Base-by-base conservation (phyloP, 2,888 invertebrate genomes). In the Agrotis exclamationis region DNA sequence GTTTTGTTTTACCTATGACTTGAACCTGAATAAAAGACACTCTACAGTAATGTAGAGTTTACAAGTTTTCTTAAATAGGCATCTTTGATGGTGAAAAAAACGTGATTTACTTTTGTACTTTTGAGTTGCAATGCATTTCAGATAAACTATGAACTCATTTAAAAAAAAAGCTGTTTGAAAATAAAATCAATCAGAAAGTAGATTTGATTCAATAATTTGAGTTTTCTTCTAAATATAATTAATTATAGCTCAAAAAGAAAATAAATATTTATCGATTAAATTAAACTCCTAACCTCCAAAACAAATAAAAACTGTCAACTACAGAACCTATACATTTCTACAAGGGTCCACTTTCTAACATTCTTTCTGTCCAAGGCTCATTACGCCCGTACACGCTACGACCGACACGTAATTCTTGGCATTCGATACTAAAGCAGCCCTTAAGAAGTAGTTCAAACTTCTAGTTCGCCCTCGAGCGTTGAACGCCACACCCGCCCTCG, bases 401-500 rank as follows among this genome's bases (percentile, higher is more conserved):
- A 74, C 74, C 84, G 82, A 86, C 85, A 90, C 87, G 91, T 90
- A 89, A 90, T 88, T 87, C 91, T 91, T 91, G 90, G 91, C 91
- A 93, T 93, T 93, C 91, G 85, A 93, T 89, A 89, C 86, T 69
- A 59, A 77, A 78, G 59, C 88, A 90, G 90, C 93, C 93, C 93
- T 91, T 92, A 90, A 93, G 91, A 92, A 93, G 91, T 90, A 88
- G 90, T 90, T 88, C 91, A 85, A 89, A 88, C 84, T 87, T 86
- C 80, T 90, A 94, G 94, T 95, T 85, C 85, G 90, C 90, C 91
- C 87, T 91, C 88, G 93, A 86, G 79, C 89, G 91, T 87, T 92
- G 91, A 74, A 82, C 89, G 82, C 83, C 87, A 75, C 93, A 85
- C 92, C 88, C 93, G 94, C 90, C 90, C 85, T 87, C 86, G 81